These are phyloP conservation scores for Carduelis carduelis DNA, from an alignment of 2,797 vertebrate species.

Conservation along the genomic window DNA sequence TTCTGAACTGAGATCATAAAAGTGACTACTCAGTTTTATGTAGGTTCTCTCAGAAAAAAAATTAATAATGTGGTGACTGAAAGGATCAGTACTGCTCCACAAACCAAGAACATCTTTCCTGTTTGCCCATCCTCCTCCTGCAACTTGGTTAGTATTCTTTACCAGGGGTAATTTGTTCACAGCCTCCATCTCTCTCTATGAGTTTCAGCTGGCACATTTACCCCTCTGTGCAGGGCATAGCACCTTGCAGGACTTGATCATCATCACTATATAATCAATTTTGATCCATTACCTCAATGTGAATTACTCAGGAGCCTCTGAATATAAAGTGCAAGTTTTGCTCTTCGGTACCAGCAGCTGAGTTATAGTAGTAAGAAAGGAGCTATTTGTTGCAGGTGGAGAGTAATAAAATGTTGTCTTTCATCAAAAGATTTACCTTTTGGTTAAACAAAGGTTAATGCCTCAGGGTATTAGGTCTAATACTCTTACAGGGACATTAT, in stretches of 20 bases:
- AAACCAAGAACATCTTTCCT: background rate
- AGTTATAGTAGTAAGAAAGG: background rate
- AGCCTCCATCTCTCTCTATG: background rate
- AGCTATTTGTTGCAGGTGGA: slow-evolving; percentile 3
- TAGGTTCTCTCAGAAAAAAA: background rate
- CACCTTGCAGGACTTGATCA: background rate
- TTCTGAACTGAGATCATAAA: background rate
- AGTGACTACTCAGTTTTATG: background rate
- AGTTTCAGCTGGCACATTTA: background rate
- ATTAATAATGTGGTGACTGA: background rate
- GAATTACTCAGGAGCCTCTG: background rate
- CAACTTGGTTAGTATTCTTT: background rate
- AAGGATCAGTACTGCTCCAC: background rate
- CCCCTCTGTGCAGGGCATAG: background rate
- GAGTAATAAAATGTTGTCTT: slow-evolving; percentile 56
- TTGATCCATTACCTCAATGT: background rate
- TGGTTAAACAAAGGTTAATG: slow-evolving; percentile 31
- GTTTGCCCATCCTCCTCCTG: background rate
- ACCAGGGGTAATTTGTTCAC: background rate
- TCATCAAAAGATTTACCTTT: slow-evolving; percentile 50
- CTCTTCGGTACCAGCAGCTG: background rate
- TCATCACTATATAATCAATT: background rate
- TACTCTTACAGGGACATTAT: background rate
- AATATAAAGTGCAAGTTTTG: background rate
- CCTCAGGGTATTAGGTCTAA: background rate